Evolutionary conservation across 2,797 vertebrate genomes (phyloP).

Genomic region (Acrossocheilus fasciatus): DNA sequence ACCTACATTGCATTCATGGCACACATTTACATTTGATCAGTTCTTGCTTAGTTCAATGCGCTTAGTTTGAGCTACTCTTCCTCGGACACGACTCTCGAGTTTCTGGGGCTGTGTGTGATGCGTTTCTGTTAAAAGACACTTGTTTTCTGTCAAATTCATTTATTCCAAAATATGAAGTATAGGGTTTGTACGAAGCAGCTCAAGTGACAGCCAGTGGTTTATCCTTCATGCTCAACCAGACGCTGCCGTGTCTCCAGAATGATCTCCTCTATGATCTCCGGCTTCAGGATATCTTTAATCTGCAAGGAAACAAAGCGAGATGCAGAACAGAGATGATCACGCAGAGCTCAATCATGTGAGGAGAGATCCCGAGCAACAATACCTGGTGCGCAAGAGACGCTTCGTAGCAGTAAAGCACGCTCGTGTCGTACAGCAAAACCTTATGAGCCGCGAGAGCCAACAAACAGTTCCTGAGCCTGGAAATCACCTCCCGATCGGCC

Average conservation of each 20-base stretch:
- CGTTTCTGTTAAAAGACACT: background rate
- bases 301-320: slow-evolving; percentile 65
- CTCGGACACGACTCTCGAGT: background rate
- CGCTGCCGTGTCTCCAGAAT: slow-evolving; percentile 92
- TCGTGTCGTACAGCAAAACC: slow-evolving; percentile 92
- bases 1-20: background rate
- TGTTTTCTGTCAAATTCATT: background rate
- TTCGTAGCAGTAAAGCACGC: slow-evolving; percentile 96
- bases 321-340: background rate
- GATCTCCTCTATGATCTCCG: slow-evolving; percentile 93
- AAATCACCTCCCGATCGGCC: slow-evolving; percentile 94
- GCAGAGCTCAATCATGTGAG: background rate
- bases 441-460: slow-evolving; percentile 88
- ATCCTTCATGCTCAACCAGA: slow-evolving; percentile 90
- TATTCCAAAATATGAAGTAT: background rate
- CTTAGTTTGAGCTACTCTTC: background rate
- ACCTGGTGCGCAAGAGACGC: slow-evolving; percentile 92
- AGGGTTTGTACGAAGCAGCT: background rate
- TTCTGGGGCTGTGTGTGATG: background rate
- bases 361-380: slow-evolving; percentile 29
- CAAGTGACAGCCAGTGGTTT: slow-evolving; percentile 42
- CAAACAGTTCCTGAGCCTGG: slow-evolving; percentile 93
- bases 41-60: background rate
- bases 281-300: slow-evolving; percentile 97
- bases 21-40: background rate